These are phyloP conservation scores for Xyliphius kryptos DNA, from an alignment of 2,113 vertebrate species.

Conservation along the genomic window DNA sequence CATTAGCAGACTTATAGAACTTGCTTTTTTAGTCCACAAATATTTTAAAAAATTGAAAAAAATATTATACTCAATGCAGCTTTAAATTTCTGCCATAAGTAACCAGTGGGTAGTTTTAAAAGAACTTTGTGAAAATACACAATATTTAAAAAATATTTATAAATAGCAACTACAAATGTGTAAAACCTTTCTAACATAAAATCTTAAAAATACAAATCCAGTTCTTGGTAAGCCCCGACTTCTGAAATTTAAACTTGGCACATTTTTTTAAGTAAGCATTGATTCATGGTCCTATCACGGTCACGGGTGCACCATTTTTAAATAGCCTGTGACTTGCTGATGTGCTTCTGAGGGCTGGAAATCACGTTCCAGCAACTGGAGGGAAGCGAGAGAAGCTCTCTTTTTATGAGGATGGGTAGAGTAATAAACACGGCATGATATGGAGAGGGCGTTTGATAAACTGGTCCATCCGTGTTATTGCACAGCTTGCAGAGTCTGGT, in stretches of 20 bases:
- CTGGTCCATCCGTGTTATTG: constrained; percentile 41
- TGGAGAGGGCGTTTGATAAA: constrained; percentile 41
- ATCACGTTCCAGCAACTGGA: constrained; percentile 15
- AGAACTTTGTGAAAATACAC: too few species aligned
- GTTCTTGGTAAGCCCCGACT: too few species aligned
- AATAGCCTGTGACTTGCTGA: neutral
- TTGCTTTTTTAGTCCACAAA: too few species aligned
- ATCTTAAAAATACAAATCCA: too few species aligned
- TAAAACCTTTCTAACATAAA: too few species aligned
- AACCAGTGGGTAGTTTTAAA: too few species aligned
- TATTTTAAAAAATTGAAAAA: too few species aligned
- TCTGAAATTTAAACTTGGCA: neutral
- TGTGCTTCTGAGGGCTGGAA: constrained; percentile 22
- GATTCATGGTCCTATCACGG: constrained; percentile 17
- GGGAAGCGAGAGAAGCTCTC: constrained; percentile 7
- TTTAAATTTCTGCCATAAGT: too few species aligned
- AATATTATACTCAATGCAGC: too few species aligned
- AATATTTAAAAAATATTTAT: too few species aligned
- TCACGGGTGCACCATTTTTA: constrained; percentile 25
- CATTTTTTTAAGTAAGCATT: constrained; percentile 7
- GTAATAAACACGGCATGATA: constrained; percentile 44
- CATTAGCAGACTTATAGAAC: too few species aligned
- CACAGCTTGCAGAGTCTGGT: constrained; percentile 36
- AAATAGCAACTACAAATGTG: too few species aligned
- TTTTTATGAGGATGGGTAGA: constrained; percentile 36